Percentiles rank a stretch among this genome's conserved stretches.
phyloP scores from a whole-genome alignment of 2,113 vertebrate species.

The Rhizomys pruinosus region DNA sequence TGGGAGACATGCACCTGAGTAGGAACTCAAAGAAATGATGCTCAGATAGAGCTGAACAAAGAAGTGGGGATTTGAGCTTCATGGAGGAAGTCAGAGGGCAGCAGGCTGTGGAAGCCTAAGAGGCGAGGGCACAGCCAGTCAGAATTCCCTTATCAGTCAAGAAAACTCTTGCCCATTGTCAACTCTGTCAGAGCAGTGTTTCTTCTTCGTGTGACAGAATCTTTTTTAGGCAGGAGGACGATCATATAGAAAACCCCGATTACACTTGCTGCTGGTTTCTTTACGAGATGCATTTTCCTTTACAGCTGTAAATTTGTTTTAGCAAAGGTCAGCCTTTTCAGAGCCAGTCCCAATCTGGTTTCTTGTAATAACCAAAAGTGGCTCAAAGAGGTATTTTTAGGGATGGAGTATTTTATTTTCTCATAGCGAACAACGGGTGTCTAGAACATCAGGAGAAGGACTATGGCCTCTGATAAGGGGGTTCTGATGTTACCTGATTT shows the following conservation, averaged over 20 bases:
- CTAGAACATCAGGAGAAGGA: not conserved
- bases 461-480: not conserved
- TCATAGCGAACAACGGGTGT: not conserved
- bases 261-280: not conserved
- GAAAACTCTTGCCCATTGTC: not conserved
- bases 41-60: not conserved
- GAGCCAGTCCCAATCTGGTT: not conserved
- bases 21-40: too few species aligned
- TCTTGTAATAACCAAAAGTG: not conserved
- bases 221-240: not conserved
- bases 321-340: not conserved
- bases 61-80: not conserved
- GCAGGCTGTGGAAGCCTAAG: not conserved
- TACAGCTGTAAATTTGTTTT: not conserved
- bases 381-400: not conserved
- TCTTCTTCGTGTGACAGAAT: not conserved
- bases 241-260: not conserved
- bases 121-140: accelerated
- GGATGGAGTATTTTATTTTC: not conserved
- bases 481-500: not conserved
- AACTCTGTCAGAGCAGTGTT: too few species aligned
- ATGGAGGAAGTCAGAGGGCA: not conserved
- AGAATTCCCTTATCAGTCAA: not conserved
- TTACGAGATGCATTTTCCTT: not conserved
- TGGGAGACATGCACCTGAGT: not conserved